Evolutionary conservation across 2,888 invertebrate genomes (phyloP), one percentile per base, ranked within the genome.

Genomic region (Epinotia demarniana): DNA sequence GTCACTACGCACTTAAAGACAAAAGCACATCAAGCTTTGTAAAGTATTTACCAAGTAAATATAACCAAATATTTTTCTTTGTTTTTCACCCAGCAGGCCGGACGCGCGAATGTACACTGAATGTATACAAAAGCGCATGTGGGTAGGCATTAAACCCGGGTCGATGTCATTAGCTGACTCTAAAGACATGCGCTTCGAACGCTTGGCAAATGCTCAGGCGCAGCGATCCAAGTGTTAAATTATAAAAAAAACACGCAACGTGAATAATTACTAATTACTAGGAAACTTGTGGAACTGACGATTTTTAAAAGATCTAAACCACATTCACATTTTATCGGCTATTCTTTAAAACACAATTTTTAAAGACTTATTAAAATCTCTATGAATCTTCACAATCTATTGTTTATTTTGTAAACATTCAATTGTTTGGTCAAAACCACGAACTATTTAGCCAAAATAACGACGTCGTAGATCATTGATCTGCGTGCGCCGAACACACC

Each of bases 111-210:
- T 82, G 81, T 82, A 78, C 75, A 80, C 79, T 77, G 72, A 81
- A 78, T 81, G 81, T 80, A 82, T 85, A 82, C 83, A 78, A 78
- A 81, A 80, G 83, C 83, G 78, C 82, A 82, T 87, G 89, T 86
- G 90, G 92, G 92, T 91, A 89, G 90, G 86, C 57, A 75, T 72
- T 72, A 71, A 84, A 86, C 79, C 81, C 90, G 85, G 87, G 85
- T 84, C 91, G 89, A 87, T 92, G 92, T 92, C 92, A 92, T 89
- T 87, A 86, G 85, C 90, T 84, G 92, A 89, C 91, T 87, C 89
- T 83, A 87, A 84, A 92, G 91, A 88, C 89, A 92, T 90, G 90
- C 89, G 90, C 84, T 53, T 72, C 77, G 81, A 78, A 80, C 82
- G 89, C 85, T 92, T 92, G 93, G 93, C 93, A 92, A 88, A 86